Evolutionary conservation across 2,888 invertebrate species (phyloP).

Genomic region (Cinara cedri): DNA sequence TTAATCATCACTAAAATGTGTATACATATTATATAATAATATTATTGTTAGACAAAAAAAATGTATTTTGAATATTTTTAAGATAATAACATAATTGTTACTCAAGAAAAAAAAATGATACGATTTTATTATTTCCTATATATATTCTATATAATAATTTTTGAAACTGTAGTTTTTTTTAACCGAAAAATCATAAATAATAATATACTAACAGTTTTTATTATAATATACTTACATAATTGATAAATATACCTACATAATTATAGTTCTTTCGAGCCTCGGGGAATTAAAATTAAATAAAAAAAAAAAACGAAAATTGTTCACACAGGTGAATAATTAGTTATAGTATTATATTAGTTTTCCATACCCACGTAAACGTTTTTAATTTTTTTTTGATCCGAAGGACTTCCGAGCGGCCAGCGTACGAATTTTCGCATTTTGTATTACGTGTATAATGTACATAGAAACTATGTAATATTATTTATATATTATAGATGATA

Average conservation of each 20-base stretch:
- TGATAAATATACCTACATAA: neutral
- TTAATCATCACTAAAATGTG: neutral
- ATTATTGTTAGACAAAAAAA: constrained; percentile 6
- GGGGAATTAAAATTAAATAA: neutral
- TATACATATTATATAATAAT: constrained; percentile 5
- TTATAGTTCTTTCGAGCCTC: neutral
- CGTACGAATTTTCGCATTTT: too few species aligned
- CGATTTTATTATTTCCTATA: constrained; percentile 4
- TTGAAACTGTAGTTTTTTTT: neutral
- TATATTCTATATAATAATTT: neutral
- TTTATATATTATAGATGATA: too few species aligned
- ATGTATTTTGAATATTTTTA: constrained; percentile 9
- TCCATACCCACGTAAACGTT: neutral
- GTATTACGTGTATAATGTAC: too few species aligned
- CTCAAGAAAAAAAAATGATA: neutral
- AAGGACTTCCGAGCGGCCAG: too few species aligned
- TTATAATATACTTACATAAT: too few species aligned
- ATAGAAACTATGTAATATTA: too few species aligned
- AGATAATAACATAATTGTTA: constrained; percentile 13
- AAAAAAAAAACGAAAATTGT: too few species aligned
- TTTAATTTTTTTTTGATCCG: neutral
- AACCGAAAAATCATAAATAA: neutral
- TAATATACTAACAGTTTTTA: neutral
- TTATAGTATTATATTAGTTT: too few species aligned
- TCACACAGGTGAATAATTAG: neutral